Conservation (phyloP, 2,888 invertebrate species). For the Petrolisthes manimaculis region DNA sequence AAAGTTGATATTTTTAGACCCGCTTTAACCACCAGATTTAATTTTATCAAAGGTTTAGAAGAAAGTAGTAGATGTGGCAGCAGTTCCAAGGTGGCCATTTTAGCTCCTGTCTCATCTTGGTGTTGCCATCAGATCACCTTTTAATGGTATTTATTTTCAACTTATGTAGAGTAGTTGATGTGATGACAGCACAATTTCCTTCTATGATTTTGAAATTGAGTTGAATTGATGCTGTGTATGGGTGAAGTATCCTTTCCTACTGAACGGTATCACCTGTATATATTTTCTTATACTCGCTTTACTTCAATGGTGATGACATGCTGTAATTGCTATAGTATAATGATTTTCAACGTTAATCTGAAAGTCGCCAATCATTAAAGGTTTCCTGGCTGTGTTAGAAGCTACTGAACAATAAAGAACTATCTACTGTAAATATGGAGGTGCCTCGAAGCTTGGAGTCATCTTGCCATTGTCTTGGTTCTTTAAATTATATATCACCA, state of each 20-base stretch:
- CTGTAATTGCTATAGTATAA: not conserved
- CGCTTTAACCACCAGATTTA: not conserved
- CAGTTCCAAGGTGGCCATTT: slow-evolving; percentile 23
- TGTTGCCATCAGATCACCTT: slow-evolving; percentile 2
- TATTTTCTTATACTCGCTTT: not conserved
- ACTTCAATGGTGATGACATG: not conserved
- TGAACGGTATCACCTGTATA: not conserved
- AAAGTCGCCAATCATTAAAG: no score
- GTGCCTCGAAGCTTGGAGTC: no score
- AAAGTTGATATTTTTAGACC: not conserved
- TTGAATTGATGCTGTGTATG: not conserved
- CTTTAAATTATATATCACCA: no score
- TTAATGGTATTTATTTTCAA: not conserved
- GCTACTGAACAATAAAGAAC: no score
- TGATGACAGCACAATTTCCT: not conserved
- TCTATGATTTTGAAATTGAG: not conserved
- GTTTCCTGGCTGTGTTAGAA: no score
- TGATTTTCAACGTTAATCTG: no score
- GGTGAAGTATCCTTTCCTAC: slow-evolving; percentile 1
- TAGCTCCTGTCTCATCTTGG: not conserved
- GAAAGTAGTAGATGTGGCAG: not conserved
- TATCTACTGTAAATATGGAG: no score
- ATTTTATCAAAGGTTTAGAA: not conserved
- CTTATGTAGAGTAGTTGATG: not conserved
- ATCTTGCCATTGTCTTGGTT: no score